Evolutionary conservation across 2,113 vertebrate species (phyloP).

Genomic region (Embiotoca jacksoni): DNA sequence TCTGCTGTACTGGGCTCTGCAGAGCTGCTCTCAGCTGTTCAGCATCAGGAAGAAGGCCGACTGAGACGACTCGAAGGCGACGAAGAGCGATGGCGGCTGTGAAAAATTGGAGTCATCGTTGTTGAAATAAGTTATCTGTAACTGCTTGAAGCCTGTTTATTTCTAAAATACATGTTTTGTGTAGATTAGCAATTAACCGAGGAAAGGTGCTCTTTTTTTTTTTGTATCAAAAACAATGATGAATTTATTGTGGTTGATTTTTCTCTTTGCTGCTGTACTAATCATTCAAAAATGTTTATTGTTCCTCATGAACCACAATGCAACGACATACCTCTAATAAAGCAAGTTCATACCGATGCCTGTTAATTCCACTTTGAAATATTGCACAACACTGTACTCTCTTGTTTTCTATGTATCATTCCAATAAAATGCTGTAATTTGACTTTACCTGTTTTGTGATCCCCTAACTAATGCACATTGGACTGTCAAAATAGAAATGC

Average conservation of each 20-base stretch:
- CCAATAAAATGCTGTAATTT: slow-evolving; percentile 36
- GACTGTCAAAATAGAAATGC: background rate
- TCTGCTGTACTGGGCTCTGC: slow-evolving; percentile 88
- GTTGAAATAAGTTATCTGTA: background rate
- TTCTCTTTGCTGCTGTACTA: background rate
- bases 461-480: background rate
- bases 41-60: slow-evolving; percentile 73
- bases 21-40: slow-evolving; percentile 76
- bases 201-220: background rate
- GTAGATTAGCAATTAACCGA: background rate
- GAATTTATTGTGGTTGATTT: background rate
- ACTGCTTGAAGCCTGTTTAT: background rate
- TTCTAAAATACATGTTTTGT: background rate
- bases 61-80: slow-evolving; percentile 57
- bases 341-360: background rate
- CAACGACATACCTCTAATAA: slow-evolving; percentile 8
- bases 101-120: background rate
- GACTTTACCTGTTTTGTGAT: background rate
- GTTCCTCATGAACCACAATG: background rate
- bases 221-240: background rate
- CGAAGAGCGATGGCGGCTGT: background rate
- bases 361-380: slow-evolving; percentile 7
- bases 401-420: slow-evolving; percentile 5
- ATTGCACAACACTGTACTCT: slow-evolving; percentile 13
- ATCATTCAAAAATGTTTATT: background rate